These are phyloP conservation scores for Hapalemur alaotrensis DNA, from an alignment of 2,797 vertebrate genomes.

Conservation along the genomic window DNA sequence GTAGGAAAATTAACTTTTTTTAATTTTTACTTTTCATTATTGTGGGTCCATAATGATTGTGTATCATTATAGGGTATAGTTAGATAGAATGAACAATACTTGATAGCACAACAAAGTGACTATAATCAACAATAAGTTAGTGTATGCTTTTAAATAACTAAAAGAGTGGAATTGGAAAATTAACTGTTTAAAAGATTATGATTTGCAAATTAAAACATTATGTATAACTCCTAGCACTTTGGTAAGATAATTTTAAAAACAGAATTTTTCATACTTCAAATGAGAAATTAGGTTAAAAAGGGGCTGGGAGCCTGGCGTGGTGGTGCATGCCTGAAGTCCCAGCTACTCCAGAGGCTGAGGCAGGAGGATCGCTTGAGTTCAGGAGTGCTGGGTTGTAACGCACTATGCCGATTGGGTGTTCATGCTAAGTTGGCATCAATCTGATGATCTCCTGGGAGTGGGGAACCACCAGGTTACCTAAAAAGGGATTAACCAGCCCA, in stretches of 20 bases:
- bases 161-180: neutral
- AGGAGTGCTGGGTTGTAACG: neutral
- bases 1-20: neutral
- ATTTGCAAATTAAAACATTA: neutral
- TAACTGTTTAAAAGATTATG: neutral
- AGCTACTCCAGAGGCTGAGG: neutral
- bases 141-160: neutral
- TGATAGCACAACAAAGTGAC: neutral
- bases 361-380: neutral
- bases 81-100: neutral
- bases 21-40: neutral
- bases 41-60: neutral
- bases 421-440: neutral
- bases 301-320: rapidly evolving
- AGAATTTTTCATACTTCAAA: constrained; percentile 23
- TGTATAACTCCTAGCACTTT: neutral
- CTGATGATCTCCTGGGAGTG: neutral
- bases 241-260: neutral
- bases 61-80: neutral
- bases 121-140: neutral
- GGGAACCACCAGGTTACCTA: neutral
- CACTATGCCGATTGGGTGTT: neutral
- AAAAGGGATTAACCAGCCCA: neutral
- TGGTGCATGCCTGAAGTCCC: neutral
- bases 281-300: neutral